A percentile compares a stretch with the other conserved stretches of the same genome.
These are phyloP conservation scores for Chymomyza amoena DNA, from an alignment of 2,888 invertebrate species.

Conservation along the genomic window DNA sequence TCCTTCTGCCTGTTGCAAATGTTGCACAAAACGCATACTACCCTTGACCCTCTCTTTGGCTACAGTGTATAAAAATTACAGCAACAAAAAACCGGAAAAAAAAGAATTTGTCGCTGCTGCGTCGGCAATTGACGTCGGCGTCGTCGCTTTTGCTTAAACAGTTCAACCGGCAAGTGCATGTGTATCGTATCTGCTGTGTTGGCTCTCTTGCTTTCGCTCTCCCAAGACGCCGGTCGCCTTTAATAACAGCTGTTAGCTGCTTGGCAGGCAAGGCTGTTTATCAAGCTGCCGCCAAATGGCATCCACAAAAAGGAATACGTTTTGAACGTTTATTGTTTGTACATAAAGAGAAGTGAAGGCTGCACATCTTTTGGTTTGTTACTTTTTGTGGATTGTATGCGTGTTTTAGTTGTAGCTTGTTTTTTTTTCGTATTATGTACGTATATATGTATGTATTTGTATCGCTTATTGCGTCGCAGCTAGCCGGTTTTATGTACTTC, in stretches of 20 bases:
- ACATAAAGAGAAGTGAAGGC: neutral
- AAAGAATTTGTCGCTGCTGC: neutral
- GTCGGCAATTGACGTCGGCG: too few relatives aligned
- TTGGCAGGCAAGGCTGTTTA: neutral
- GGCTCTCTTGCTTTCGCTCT: neutral
- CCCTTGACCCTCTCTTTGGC: too few relatives aligned
- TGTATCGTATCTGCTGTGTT: neutral
- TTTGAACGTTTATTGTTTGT: neutral
- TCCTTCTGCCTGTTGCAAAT: neutral
- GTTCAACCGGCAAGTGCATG: neutral
- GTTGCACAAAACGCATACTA: too few relatives aligned
- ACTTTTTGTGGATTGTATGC: conserved; percentile 25
- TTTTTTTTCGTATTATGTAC: neutral
- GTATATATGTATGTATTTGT: neutral
- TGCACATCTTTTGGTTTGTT: conserved; percentile 14
- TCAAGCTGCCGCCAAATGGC: neutral
- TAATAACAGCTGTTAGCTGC: neutral
- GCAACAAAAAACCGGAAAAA: neutral
- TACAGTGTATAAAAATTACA: neutral
- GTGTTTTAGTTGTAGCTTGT: conserved; percentile 1
- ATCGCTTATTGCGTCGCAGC: conserved; percentile 29
- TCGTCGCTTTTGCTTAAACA: neutral
- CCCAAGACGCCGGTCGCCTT: neutral
- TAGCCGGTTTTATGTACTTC: conserved; percentile 46
- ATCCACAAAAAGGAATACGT: neutral